Conservation (phyloP, 2,113 vertebrate species). For the Rynchops niger region DNA sequence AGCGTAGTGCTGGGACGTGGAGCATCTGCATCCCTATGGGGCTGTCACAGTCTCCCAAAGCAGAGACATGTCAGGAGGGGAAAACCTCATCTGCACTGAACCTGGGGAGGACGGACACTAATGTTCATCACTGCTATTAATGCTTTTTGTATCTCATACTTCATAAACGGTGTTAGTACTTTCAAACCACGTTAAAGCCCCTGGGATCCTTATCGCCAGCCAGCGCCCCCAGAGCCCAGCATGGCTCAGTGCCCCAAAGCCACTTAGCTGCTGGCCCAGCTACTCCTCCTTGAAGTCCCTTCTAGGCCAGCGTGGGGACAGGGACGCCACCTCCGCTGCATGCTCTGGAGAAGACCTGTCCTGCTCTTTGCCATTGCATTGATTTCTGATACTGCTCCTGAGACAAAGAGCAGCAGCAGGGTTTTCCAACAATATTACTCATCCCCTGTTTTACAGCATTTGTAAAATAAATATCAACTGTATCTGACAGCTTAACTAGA, state of each 20-base stretch:
- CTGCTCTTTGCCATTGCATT: neutral
- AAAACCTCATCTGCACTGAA: neutral
- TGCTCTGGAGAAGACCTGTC: neutral
- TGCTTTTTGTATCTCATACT: fast-evolving
- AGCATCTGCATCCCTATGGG: neutral
- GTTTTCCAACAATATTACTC: neutral
- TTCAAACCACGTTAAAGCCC: neutral
- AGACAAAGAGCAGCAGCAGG: neutral
- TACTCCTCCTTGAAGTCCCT: neutral
- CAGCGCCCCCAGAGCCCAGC: neutral
- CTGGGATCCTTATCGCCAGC: fast-evolving
- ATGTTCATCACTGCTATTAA: fast-evolving
- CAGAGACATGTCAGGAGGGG: too few relatives aligned
- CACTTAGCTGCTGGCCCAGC: neutral
- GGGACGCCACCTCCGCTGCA: neutral
- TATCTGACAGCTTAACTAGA: neutral
- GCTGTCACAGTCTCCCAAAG: neutral
- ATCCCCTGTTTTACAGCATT: neutral
- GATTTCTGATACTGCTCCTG: neutral
- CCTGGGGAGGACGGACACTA: neutral
- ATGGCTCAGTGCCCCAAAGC: too few relatives aligned
- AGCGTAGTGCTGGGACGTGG: fast-evolving
- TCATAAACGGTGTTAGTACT: too few relatives aligned
- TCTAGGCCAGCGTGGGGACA: neutral
- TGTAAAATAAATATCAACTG: neutral